Evolutionary conservation across 2,888 invertebrate species (phyloP).

Genomic region (Mythimna pallens): DNA sequence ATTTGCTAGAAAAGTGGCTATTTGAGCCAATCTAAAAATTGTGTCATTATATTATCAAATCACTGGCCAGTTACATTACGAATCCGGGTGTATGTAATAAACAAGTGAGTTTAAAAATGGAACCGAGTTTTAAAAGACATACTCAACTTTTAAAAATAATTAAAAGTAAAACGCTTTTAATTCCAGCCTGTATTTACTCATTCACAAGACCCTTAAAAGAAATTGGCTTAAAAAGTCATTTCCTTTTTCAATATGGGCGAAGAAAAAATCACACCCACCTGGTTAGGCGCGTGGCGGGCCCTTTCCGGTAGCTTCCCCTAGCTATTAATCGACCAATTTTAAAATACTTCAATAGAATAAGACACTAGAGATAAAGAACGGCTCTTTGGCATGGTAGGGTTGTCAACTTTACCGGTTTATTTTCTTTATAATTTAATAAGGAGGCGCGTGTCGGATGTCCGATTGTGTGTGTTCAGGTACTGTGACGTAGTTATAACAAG

Average conservation of each 20-base stretch:
- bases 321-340: conserved; percentile 63
- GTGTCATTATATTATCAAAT: background rate
- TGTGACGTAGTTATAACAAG: conserved; percentile 77
- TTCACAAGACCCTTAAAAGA: conserved; percentile 55
- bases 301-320: conserved; percentile 80
- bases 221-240: conserved; percentile 73
- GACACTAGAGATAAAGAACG: conserved; percentile 25
- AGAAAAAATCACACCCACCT: conserved; percentile 79
- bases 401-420: conserved; percentile 76
- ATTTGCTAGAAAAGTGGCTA: background rate
- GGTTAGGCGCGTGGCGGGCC: conserved; percentile 80
- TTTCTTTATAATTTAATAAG: conserved; percentile 89
- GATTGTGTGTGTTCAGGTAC: conserved; percentile 78
- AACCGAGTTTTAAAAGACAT: background rate
- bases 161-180: conserved; percentile 24
- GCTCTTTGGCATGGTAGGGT: conserved; percentile 52
- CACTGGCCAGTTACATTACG: background rate
- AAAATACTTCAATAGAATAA: conserved; percentile 64
- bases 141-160: conserved; percentile 17
- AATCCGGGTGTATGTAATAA: background rate
- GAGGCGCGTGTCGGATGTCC: conserved; percentile 82
- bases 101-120: conserved; percentile 9
- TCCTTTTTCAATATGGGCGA: conserved; percentile 68
- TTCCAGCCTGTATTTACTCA: conserved; percentile 45
- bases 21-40: background rate